Conservation (phyloP, 2,113 vertebrate genomes). For the Chaetodon auriga region DNA sequence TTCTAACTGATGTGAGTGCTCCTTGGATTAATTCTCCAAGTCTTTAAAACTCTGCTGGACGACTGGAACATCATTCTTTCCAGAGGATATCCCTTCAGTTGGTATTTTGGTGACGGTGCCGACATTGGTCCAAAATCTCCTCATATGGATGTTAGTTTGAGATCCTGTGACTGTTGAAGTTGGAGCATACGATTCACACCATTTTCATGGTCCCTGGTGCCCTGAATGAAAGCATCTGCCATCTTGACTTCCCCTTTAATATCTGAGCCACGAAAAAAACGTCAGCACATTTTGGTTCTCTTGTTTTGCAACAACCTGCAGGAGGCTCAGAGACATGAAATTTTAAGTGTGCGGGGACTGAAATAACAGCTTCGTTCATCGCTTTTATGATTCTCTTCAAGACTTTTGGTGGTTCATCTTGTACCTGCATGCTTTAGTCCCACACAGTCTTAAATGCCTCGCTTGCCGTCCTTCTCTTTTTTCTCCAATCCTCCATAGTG, state of each 20-base stretch:
- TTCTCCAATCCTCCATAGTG: not conserved
- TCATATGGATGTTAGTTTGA: not conserved
- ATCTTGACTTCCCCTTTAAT: not conserved
- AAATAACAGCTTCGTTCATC: not conserved
- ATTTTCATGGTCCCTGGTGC: not conserved
- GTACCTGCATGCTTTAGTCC: not conserved
- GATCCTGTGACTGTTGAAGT: not conserved
- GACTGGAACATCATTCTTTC: not conserved
- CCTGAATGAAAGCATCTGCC: not conserved
- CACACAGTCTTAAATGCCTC: not conserved
- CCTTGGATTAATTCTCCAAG: not conserved
- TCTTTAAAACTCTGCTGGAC: not conserved
- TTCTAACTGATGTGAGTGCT: not conserved
- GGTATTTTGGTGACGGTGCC: not conserved
- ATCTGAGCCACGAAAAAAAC: not conserved
- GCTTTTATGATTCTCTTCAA: not conserved
- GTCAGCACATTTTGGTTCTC: not conserved
- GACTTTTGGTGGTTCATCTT: not conserved
- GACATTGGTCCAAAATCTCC: not conserved
- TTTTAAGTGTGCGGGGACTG: not conserved
- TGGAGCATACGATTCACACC: not conserved
- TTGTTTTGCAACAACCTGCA: not conserved
- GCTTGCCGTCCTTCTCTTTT: not conserved
- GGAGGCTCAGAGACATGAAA: not conserved
- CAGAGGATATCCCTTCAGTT: not conserved